These are phyloP conservation scores for Holothuria leucospilota DNA, from an alignment of 53 echinoderm and acorn worm genomes.

Conservation along the genomic window DNA sequence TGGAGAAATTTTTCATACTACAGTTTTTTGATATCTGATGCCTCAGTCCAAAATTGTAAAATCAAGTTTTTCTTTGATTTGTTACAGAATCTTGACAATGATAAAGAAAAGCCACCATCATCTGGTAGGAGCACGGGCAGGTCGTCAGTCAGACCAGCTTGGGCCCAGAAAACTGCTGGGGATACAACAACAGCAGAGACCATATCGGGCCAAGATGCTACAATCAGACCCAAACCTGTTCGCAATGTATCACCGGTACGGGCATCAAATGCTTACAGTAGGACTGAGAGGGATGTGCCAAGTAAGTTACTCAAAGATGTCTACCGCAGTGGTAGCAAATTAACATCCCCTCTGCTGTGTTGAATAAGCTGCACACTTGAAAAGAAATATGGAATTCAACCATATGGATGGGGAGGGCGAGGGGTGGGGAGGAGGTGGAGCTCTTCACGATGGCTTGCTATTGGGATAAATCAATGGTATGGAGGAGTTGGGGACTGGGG, in stretches of 20 bases:
- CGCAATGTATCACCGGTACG: background rate
- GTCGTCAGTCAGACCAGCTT: conserved; percentile 66
- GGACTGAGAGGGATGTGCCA: conserved; percentile 47
- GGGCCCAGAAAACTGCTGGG: conserved; percentile 69
- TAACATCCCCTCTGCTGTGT: too few species aligned
- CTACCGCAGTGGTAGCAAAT: too few species aligned
- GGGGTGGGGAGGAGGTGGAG: too few species aligned
- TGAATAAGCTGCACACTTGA: too few species aligned
- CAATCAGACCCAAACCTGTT: conserved; percentile 64
- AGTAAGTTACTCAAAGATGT: conserved; percentile 7
- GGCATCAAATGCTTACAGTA: conserved; percentile 20
- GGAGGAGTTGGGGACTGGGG: too few species aligned
- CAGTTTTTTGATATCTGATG: too few species aligned
- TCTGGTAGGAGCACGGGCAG: conserved; percentile 21
- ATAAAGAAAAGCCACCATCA: conserved; percentile 3
- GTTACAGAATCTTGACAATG: conserved; percentile 30
- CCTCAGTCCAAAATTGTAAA: too few species aligned
- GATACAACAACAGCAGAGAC: conserved; percentile 57
- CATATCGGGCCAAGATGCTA: conserved; percentile 71
- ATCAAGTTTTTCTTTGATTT: background rate
- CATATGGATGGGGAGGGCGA: too few species aligned
- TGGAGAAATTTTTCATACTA: too few species aligned
- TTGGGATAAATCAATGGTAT: too few species aligned
- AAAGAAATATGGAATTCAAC: too few species aligned
- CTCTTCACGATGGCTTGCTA: too few species aligned